A percentile compares a stretch with the other conserved stretches of the same genome.
These are phyloP conservation scores for Heliothis virescens DNA, from an alignment of 1,140 invertebrate genomes.

Conservation along the genomic window DNA sequence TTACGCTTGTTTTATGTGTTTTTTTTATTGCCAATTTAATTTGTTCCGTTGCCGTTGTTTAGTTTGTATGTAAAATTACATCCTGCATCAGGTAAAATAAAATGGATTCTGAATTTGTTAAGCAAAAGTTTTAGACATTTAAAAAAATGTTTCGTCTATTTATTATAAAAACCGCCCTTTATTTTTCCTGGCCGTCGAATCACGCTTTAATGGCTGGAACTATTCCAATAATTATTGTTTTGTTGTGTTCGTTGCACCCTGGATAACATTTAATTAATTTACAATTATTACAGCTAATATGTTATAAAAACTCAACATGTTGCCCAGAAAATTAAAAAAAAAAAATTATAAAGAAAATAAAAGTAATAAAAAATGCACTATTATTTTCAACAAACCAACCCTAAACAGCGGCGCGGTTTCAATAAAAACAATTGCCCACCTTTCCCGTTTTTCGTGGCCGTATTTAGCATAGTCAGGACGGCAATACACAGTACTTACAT, in stretches of 20 bases:
- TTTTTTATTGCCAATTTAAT: background rate
- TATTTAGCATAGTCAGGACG: constrained; percentile 30
- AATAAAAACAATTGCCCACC: constrained; percentile 28
- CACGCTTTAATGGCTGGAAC: no score
- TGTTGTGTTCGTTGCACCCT: no score
- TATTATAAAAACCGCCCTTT: no score
- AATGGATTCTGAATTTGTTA: no score
- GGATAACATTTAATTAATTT: no score
- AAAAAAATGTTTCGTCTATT: no score
- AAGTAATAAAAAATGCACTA: background rate
- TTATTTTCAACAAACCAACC: background rate
- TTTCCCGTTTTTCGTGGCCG: constrained; percentile 16
- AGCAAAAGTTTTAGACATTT: no score
- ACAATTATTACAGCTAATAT: no score
- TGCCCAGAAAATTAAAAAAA: background rate
- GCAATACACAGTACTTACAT: constrained; percentile 39
- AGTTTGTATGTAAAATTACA: background rate
- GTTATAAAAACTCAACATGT: no score
- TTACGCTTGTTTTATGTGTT: background rate
- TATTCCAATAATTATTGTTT: no score
- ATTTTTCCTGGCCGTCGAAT: no score
- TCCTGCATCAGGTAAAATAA: no score
- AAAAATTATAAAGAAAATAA: background rate
- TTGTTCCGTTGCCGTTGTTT: background rate
- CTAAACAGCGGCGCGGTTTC: background rate